Conservation (phyloP, 2,888 invertebrate genomes). For the Argyra leucocephala region DNA sequence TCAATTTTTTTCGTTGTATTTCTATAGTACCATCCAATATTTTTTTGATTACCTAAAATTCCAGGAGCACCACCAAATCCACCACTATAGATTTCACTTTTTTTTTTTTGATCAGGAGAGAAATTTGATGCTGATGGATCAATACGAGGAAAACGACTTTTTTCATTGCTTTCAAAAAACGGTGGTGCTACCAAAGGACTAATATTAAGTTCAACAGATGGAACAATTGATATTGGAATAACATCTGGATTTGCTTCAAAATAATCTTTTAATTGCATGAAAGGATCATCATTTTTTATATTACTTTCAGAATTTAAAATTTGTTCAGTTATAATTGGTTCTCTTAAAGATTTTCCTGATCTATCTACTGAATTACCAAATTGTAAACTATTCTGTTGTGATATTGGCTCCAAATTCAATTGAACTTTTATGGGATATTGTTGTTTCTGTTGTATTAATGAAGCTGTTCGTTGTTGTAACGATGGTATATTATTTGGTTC, state of each 20-base stretch:
- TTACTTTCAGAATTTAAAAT: neutral
- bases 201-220: neutral
- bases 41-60: constrained; percentile 19
- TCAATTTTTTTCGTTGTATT: neutral
- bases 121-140: no score
- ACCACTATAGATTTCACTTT: constrained; percentile 20
- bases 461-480: neutral
- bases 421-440: neutral
- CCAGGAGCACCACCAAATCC: constrained; percentile 23
- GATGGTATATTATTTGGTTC: neutral
- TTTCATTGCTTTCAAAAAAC: neutral
- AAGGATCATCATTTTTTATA: neutral
- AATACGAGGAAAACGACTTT: neutral
- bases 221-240: neutral
- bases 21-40: constrained; percentile 13
- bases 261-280: neutral
- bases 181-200: constrained; percentile 3
- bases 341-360: no score
- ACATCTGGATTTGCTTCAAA: neutral
- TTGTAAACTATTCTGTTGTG: neutral
- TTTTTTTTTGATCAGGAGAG: no score
- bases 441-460: neutral
- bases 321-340: no score
- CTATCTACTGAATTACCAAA: no score
- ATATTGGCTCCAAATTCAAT: neutral